Evolutionary conservation across 2,888 invertebrate species (phyloP).

Genomic region (Marasmarcha lunaedactyla): DNA sequence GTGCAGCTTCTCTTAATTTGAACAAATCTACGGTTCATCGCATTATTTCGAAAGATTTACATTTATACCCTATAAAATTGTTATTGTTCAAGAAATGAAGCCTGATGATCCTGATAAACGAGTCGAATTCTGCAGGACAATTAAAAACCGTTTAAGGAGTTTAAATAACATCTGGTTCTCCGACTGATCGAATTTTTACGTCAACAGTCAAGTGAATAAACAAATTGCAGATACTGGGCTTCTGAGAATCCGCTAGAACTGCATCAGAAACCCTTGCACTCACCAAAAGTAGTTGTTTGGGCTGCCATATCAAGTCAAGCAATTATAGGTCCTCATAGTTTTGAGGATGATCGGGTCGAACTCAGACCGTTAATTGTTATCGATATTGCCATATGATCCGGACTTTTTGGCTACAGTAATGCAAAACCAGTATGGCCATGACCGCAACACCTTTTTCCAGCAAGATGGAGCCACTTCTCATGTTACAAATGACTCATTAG

Average conservation of each 20-base stretch:
- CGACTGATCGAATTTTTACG: conserved; percentile 18
- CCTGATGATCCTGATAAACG: conserved; percentile 18
- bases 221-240: too few relatives aligned
- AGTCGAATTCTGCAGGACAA: conserved; percentile 19
- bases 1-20: conserved; percentile 15
- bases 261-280: too few relatives aligned
- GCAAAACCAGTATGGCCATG: too few relatives aligned
- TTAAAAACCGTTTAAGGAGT: conserved; percentile 10
- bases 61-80: conserved; percentile 17
- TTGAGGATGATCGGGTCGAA: too few relatives aligned
- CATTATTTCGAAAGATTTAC: conserved; percentile 17
- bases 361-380: too few relatives aligned
- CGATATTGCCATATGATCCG: too few relatives aligned
- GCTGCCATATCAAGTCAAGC: too few relatives aligned
- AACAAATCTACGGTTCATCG: conserved; percentile 18
- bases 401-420: too few relatives aligned
- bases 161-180: conserved; percentile 13
- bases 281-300: too few relatives aligned
- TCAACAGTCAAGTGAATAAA: conserved; percentile 11
- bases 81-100: conserved; percentile 20
- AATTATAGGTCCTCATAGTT: too few relatives aligned
- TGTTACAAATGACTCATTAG: neutral
- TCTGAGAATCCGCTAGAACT: too few relatives aligned
- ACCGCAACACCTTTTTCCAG: neutral
- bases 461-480: too few relatives aligned